Percentiles rank a stretch among this genome's conserved stretches.
Conservation (phyloP, 1,140 invertebrate species). For the Diorhabda carinulata region DNA sequence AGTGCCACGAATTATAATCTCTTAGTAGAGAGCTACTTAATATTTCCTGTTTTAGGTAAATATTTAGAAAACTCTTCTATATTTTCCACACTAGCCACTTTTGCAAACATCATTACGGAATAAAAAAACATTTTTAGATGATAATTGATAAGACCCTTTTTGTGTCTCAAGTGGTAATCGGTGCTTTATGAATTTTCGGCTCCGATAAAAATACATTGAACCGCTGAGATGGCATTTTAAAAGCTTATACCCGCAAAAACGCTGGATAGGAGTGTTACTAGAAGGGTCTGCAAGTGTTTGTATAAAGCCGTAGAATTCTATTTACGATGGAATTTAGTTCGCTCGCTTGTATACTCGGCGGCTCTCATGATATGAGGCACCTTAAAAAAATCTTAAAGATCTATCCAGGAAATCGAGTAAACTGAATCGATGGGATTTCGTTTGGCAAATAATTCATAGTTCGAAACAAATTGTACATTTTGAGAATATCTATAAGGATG, state of each 20-base stretch:
- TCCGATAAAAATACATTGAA: too few relatives aligned
- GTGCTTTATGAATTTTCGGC: too few relatives aligned
- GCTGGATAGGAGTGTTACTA: neutral
- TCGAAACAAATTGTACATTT: neutral
- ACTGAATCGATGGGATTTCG: neutral
- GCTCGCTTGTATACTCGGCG: neutral
- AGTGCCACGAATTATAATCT: too few relatives aligned
- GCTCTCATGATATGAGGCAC: neutral
- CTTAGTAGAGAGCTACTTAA: too few relatives aligned
- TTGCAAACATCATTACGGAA: too few relatives aligned
- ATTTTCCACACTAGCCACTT: too few relatives aligned
- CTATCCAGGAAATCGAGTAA: neutral
- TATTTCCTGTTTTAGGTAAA: too few relatives aligned
- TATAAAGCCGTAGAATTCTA: neutral
- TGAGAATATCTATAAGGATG: too few relatives aligned
- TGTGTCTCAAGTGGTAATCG: too few relatives aligned
- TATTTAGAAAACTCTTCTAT: too few relatives aligned
- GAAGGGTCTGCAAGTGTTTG: conserved; percentile 1
- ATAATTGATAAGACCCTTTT: too few relatives aligned
- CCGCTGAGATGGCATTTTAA: neutral
- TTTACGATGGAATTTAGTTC: conserved; percentile 1
- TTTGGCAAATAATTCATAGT: neutral
- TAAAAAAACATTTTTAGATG: too few relatives aligned
- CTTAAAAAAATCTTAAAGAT: neutral
- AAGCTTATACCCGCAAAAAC: neutral